A percentile compares a stretch with the other conserved stretches of the same genome.
Evolutionary conservation across 2,113 vertebrate species (phyloP).

Genomic region (Crotalus helleri): DNA sequence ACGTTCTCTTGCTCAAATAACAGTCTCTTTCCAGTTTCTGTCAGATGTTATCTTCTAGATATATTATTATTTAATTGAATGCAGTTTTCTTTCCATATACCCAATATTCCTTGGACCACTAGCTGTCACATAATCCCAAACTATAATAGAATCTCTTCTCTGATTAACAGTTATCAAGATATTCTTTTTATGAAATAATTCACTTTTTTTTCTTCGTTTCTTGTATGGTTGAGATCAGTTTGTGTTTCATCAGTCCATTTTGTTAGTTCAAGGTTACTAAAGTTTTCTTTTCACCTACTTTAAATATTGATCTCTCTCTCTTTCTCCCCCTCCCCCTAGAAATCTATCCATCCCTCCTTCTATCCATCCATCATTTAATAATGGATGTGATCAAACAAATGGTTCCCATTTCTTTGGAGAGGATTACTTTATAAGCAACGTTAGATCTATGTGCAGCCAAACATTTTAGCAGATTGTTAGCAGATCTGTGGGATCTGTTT

Average conservation of each 20-base stretch:
- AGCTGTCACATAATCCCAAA: neutral
- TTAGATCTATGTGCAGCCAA: neutral
- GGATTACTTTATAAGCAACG: neutral
- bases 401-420: neutral
- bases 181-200: neutral
- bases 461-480: neutral
- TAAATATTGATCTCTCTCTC: neutral
- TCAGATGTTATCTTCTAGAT: neutral
- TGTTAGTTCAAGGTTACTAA: neutral
- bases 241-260: neutral
- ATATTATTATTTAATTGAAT: neutral
- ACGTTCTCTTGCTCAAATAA: neutral
- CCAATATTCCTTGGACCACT: neutral
- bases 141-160: neutral
- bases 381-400: neutral
- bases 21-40: neutral
- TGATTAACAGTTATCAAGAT: neutral
- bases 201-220: neutral
- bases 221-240: neutral
- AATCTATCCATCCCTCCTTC: neutral
- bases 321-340: neutral
- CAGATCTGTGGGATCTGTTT: neutral
- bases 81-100: neutral
- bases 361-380: neutral
- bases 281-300: neutral